Evolutionary conservation across 2,113 vertebrate species (phyloP), one percentile per base, ranked within the genome.

Genomic region (Lamprotornis superbus): DNA sequence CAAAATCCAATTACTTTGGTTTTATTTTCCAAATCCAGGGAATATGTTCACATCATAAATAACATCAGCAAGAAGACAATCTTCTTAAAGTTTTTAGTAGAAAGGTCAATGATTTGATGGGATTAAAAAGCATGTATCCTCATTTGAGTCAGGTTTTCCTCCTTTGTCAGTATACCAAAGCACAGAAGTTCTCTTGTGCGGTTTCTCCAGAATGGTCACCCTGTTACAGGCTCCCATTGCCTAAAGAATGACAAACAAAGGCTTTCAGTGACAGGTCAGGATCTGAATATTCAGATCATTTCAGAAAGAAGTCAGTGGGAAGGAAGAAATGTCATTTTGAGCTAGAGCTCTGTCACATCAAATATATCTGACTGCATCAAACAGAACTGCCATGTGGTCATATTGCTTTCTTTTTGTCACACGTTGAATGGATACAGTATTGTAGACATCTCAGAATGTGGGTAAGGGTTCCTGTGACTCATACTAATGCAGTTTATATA

Each of bases 11-110:
- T 95, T 86, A 84, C n/a, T 82, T 87, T 33, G 30, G 22, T 3
- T 56, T 91, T 91, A 57, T 65, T 91, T 94, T 71, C n/a, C 50
- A 87, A 83, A 87, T 79, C n/a, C 20, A 2, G 15, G 7, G 27
- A 52, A 67, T 76, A 42, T 76, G 31, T 76, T 94, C 76, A 76
- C 61, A 85, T 79, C 44, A 87, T 22, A 89, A 89, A 89, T 53
- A 93, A 59, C 23, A 42, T 42, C 37, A 85, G 31, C 47, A n/a
- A 78, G 53, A 84, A 88, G 46, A 55, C 5, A 87, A 65, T 76
- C 89, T 92, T 94, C 78, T 90, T 69, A 83, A 89, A 61, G 11
- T 52, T 94, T 95, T 94, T n/a, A 69, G 30, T 4, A 10, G 57
- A 89, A 87, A 73, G 37, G 74, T 89, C 91, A 83, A 2, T 50